Base-by-base conservation (phyloP, 2,797 vertebrate species). In the Eutrigla gurnardus region DNA sequence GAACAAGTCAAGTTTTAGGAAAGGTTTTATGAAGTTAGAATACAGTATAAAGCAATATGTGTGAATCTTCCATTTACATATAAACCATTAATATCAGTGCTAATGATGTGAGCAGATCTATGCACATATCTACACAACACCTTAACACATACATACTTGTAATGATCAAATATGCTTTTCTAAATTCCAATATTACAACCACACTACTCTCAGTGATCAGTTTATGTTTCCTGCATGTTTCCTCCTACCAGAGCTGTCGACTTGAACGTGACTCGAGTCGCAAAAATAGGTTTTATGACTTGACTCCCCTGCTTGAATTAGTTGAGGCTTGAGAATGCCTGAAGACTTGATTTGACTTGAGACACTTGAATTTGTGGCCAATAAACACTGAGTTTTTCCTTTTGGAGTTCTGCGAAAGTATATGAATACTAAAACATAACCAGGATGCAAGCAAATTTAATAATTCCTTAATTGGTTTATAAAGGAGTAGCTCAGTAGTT, bases 161-260 rank as follows among this genome's bases (percentile, higher is more conserved):
- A 52, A 25, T 25, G 12, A 55, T 17, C 13, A 55, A 35, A 55
- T 14, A 55, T 36, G 33, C 36, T 54, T 54, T 54, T 15, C 2
- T 15, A 25, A 37, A 17, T 57, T 10, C 2, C 10, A 3, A 57
- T 57, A 57, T 37, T 57, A 37, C 35, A 15, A 39, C 35, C 35
- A 17, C 0, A 39, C 1, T 36, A 39, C 35, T 5, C 37, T 57
- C 17, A 37, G 5, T 57, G 8, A 17, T 37, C 33, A 35, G 14
- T 10, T 55, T 36, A 9, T 36, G 2, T 9, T 55, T 55, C 53
- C 33, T 55, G 33, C 36, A 55, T 17, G 37, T n/a, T 4, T 36
- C 54, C 36, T 57, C 15, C 55, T 57, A 58, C 36, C 55, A 18
- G 35, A 39, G 55, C 35, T 58, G 14, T n/a, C 17, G 54, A 57